Evolutionary conservation across 2,888 invertebrate genomes (phyloP).

Genomic region (Shargacucullia verbasci): DNA sequence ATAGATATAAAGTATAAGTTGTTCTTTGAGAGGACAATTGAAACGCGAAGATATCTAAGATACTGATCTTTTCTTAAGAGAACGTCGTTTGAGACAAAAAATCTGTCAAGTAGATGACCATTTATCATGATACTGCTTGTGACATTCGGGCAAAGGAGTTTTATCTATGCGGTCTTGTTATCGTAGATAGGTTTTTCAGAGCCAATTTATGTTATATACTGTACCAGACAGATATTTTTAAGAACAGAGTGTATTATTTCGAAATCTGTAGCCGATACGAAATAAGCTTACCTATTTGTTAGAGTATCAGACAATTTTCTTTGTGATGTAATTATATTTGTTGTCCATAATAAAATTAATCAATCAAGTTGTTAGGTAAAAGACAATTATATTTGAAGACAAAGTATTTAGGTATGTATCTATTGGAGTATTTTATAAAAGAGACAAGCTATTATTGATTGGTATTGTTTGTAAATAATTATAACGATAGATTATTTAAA

Average conservation of each 20-base stretch:
- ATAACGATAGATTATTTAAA: too few species aligned
- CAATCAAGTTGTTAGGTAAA: conserved; percentile 35
- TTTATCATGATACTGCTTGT: conserved; percentile 61
- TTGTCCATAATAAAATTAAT: conserved; percentile 26
- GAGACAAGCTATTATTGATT: background rate
- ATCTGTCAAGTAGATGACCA: conserved; percentile 51
- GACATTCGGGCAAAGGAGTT: conserved; percentile 50
- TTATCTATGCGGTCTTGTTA: conserved; percentile 34
- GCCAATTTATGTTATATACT: conserved; percentile 14
- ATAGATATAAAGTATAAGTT: conserved; percentile 29
- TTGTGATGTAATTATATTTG: conserved; percentile 12
- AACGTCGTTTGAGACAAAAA: conserved; percentile 48
- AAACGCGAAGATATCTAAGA: conserved; percentile 40
- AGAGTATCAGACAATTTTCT: conserved; percentile 18
- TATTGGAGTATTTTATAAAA: background rate
- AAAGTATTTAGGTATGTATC: too few species aligned
- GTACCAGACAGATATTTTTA: background rate
- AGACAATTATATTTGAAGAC: conserved; percentile 8
- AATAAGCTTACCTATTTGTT: background rate
- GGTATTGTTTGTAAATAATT: conserved; percentile 2
- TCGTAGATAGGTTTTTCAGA: conserved; percentile 23
- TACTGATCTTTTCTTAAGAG: conserved; percentile 47
- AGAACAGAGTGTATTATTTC: too few species aligned
- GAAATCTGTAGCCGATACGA: background rate
- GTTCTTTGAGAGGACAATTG: conserved; percentile 35